Base-by-base conservation (phyloP, 2,797 vertebrate species). In the Cottoperca gobio region DNA sequence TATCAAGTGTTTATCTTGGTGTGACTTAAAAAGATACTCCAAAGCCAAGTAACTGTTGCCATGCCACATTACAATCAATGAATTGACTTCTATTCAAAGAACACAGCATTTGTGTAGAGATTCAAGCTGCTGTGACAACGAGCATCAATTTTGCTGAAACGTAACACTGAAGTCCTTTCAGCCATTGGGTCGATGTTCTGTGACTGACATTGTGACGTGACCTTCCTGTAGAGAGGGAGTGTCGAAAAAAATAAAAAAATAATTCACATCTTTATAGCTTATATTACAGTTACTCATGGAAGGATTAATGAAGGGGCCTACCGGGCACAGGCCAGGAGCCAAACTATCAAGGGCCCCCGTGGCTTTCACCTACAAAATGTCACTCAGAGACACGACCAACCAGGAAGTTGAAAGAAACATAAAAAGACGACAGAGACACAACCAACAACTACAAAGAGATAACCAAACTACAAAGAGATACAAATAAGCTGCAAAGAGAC, bases 1-100 rank as follows among this genome's bases (percentile, higher is more conserved):
- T 91, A 86, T 87, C 52, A 79, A 60, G 57, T 33, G 21, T 72
- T 69, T 54, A 33, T 68, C 3, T 31, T 12, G 9, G 33, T 31
- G 23, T 37, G 24, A 50, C 17, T 43, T 54, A 42, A 35, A 58
- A 10, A 40, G 12, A 6, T 10, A 24, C 48, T 50, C 5, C 1
- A 39, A 43, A 46, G 16, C 54, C 26, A 43, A 24, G 26, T 31
- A 4, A 24, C 19, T 49, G 19, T 19, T 12, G 31, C 31, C 31
- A 28, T 8, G 8, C 16, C 21, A 49, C 6, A n/a, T 8, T 45
- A 13, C 21, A 58, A 1, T 62, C 40, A 0, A 63, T 28, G 8
- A 5, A 65, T n/a, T 16, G 19, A 26, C 2, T 13, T 13, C n/a
- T 23, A 9, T 31, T 62, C 14, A 21, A 23, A 53, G 42, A 42